Percentiles rank a stretch among this genome's conserved stretches.
Evolutionary conservation across 2,113 vertebrate genomes (phyloP).

Genomic region (Pangasianodon hypophthalmus): DNA sequence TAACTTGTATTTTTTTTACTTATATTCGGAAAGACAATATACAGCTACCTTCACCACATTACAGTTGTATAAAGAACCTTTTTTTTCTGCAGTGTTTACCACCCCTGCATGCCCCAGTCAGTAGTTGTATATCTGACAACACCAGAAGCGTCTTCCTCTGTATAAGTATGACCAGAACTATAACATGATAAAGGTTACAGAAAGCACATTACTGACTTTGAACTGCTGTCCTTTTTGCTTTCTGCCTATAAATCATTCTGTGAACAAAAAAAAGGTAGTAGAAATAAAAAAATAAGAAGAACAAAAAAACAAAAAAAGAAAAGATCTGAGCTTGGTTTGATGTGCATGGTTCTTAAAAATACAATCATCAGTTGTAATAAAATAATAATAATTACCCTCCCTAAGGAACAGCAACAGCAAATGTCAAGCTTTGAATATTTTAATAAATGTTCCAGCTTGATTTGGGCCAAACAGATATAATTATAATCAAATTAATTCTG

Average conservation of each 20-base stretch:
- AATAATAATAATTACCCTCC: neutral
- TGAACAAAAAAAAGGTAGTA: too few species aligned
- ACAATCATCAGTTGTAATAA: neutral
- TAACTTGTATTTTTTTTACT: neutral
- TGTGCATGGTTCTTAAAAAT: neutral
- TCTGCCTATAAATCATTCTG: neutral
- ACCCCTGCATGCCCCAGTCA: neutral
- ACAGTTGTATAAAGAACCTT: neutral
- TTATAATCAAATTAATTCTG: neutral
- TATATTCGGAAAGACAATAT: neutral
- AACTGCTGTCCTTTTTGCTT: conserved; percentile 5
- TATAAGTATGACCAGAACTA: neutral
- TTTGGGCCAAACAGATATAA: neutral
- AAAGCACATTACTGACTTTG: conserved; percentile 4
- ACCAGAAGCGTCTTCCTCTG: neutral
- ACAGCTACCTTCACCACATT: neutral
- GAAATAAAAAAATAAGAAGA: neutral
- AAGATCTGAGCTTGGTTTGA: neutral
- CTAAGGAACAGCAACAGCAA: neutral
- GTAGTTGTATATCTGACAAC: conserved; percentile 2
- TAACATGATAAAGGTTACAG: conserved; percentile 14
- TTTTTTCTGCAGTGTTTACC: neutral
- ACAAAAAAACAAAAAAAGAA: neutral
- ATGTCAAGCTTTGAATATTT: neutral
- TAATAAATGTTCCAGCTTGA: neutral